These are phyloP conservation scores for human DNA, from an alignment of 2,113 vertebrate genomes.

Conservation along the genomic window DNA sequence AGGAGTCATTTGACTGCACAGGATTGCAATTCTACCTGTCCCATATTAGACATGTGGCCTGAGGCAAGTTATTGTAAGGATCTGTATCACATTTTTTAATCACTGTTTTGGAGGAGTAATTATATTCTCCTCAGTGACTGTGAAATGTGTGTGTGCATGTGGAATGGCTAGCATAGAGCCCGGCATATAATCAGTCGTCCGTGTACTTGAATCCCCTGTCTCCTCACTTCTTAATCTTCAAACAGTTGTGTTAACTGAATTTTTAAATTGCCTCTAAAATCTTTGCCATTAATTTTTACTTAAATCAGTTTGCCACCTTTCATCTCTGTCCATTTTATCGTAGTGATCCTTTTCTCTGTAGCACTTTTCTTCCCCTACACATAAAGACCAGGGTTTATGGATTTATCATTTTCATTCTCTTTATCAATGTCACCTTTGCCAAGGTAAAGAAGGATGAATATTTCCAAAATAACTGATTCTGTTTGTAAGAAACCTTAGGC, in stretches of 20 bases:
- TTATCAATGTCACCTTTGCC: conserved; percentile 29
- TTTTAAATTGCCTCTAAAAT: conserved; percentile 32
- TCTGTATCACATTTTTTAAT: not conserved
- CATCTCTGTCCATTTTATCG: conserved; percentile 26
- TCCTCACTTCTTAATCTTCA: not conserved
- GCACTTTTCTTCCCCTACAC: not conserved
- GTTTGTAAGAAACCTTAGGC: conserved; percentile 9
- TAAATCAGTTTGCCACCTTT: conserved; percentile 43
- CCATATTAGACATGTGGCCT: not conserved
- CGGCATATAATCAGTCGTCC: not conserved
- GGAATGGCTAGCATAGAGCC: not conserved
- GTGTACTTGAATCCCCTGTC: not conserved
- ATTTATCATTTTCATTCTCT: conserved; percentile 43
- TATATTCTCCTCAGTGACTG: not conserved
- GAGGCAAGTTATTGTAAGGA: not conserved
- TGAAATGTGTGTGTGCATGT: not conserved
- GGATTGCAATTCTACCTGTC: not conserved
- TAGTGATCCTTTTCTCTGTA: conserved; percentile 13
- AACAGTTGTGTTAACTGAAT: not conserved
- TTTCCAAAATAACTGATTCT: conserved; percentile 45
- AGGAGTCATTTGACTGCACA: not conserved
- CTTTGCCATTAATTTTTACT: conserved; percentile 44
- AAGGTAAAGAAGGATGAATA: conserved; percentile 10
- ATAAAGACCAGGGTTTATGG: conserved; percentile 18
- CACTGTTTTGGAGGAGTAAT: not conserved